Conservation (phyloP, 2,797 vertebrate genomes). For the Notamacropus eugenii region DNA sequence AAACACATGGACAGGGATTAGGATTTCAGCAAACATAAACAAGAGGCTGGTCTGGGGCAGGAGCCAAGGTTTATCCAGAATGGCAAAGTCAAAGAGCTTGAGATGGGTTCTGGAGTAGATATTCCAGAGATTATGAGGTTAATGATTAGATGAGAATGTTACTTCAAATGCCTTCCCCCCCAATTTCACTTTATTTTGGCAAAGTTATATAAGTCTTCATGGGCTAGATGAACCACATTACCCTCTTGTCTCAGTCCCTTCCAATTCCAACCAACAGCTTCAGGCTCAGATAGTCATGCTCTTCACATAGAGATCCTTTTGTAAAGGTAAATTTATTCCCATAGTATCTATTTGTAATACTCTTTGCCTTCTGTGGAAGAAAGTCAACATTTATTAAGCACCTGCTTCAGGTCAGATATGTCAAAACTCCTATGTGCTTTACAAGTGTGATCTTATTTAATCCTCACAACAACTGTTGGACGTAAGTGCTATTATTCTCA, state of each 20-base stretch:
- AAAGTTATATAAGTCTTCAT: background rate
- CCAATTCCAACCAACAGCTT: too few relatives aligned
- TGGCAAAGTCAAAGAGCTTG: background rate
- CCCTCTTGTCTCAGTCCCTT: background rate
- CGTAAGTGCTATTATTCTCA: background rate
- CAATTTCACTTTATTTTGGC: background rate
- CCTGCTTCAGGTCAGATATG: background rate
- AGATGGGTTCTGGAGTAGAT: background rate
- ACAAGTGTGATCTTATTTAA: background rate
- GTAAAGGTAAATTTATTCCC: background rate
- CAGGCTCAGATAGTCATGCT: background rate
- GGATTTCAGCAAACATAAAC: background rate
- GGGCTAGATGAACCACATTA: background rate
- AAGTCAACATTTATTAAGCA: background rate
- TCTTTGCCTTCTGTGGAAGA: background rate
- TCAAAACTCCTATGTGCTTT: background rate
- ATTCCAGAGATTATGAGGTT: background rate
- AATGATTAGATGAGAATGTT: background rate
- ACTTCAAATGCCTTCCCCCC: background rate
- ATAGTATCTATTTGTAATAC: background rate
- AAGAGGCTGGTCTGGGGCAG: background rate
- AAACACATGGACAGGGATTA: background rate
- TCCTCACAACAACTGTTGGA: background rate
- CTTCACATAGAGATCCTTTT: background rate
- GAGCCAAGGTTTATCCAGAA: background rate